Conservation (phyloP, 1,140 invertebrate species). For the Drosophila pseudoananassae region DNA sequence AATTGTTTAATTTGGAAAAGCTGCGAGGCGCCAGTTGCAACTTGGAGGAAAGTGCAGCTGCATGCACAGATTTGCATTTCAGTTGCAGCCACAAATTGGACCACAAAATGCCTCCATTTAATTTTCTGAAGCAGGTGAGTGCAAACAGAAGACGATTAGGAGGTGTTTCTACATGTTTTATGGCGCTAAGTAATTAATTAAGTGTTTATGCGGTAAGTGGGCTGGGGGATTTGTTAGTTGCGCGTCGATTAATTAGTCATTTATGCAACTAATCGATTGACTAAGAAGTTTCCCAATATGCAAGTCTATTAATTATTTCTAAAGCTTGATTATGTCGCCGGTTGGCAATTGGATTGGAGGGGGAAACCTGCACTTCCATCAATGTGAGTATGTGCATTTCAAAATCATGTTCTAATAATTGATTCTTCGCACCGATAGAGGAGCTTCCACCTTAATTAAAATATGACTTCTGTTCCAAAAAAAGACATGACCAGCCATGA, state of each 20-base stretch:
- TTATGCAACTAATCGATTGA: slow-evolving; percentile 5
- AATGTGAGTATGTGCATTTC: background rate
- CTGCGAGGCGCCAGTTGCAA: slow-evolving; percentile 16
- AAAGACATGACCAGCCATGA: slow-evolving; percentile 30
- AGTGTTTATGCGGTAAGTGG: slow-evolving; percentile 16
- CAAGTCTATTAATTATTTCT: too few relatives aligned
- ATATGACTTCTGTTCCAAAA: slow-evolving; percentile 9
- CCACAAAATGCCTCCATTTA: slow-evolving; percentile 78
- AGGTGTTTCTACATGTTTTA: slow-evolving; percentile 25
- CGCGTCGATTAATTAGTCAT: slow-evolving; percentile 4
- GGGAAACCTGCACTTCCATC: too few relatives aligned
- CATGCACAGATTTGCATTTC: slow-evolving; percentile 56
- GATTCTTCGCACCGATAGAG: slow-evolving; percentile 10
- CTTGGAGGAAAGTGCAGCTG: background rate
- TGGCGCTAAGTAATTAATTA: slow-evolving; percentile 34
- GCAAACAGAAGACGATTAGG: slow-evolving; percentile 19
- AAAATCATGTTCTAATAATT: slow-evolving; percentile 1
- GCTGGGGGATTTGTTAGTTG: slow-evolving; percentile 16
- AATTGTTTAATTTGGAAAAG: slow-evolving; percentile 53
- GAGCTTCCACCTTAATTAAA: slow-evolving; percentile 29
- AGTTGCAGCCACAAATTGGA: slow-evolving; percentile 24
- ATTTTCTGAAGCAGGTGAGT: slow-evolving; percentile 81
- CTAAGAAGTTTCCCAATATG: slow-evolving; percentile 8
- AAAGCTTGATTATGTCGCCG: too few relatives aligned
- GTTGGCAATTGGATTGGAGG: too few relatives aligned